These are phyloP conservation scores for Struthidea cinerea DNA, from an alignment of 2,113 vertebrate genomes.

Conservation along the genomic window DNA sequence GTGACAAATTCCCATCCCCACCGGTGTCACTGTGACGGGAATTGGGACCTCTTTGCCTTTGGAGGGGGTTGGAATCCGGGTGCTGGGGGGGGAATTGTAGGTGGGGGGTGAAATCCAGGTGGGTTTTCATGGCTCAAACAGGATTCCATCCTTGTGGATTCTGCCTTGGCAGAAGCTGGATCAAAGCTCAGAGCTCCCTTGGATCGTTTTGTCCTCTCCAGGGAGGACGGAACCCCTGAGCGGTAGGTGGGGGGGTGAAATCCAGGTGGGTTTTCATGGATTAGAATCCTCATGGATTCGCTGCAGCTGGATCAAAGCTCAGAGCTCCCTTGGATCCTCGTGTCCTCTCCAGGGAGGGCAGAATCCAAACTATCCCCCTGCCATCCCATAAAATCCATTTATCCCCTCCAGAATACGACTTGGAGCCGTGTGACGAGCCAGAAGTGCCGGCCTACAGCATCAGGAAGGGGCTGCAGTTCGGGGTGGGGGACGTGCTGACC, in stretches of 20 bases:
- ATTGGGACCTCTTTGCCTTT: neutral
- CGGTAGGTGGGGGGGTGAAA: too few relatives aligned
- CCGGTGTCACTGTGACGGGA: neutral
- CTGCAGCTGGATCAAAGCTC: neutral
- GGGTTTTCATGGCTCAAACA: neutral
- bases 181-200: neutral
- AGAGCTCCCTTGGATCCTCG: neutral
- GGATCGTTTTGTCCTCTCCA: neutral
- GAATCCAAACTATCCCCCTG: fast-evolving
- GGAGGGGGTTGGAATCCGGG: neutral
- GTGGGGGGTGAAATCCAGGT: neutral
- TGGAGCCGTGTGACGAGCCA: slow-evolving; percentile 95
- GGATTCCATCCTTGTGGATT: fast-evolving
- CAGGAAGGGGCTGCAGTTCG: slow-evolving; percentile 91
- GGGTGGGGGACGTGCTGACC: slow-evolving; percentile 87
- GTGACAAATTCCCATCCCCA: neutral
- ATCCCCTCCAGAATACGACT: slow-evolving; percentile 82
- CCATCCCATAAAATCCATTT: fast-evolving
- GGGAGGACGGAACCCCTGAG: too few relatives aligned
- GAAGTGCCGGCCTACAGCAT: slow-evolving; percentile 92
- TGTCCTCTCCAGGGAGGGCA: fast-evolving
- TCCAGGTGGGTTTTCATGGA: too few relatives aligned
- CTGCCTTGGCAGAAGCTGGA: neutral
- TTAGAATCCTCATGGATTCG: neutral
- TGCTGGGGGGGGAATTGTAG: neutral